Evolutionary conservation across 2,888 invertebrate genomes (phyloP).

Genomic region (Cataglyphis rosenhaueri): DNA sequence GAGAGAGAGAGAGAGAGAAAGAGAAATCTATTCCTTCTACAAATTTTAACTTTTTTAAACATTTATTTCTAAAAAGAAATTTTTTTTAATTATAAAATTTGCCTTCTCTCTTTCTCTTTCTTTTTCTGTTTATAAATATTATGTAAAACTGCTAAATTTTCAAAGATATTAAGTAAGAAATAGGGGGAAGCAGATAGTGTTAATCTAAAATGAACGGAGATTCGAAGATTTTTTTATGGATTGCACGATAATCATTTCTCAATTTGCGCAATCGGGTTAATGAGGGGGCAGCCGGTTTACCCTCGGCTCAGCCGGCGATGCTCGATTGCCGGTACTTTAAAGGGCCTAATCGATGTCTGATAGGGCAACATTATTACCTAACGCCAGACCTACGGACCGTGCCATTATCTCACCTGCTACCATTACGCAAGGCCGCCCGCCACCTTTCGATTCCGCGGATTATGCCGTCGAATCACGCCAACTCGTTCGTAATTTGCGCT

Average conservation of each 20-base stretch:
- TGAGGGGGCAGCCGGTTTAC: constrained; percentile 71
- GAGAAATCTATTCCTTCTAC: background rate
- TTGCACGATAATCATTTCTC: constrained; percentile 74
- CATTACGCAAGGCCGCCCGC: constrained; percentile 78
- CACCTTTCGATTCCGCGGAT: constrained; percentile 79
- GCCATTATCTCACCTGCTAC: constrained; percentile 79
- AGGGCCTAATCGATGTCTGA: constrained; percentile 82
- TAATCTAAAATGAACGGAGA: constrained; percentile 43
- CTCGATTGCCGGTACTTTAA: constrained; percentile 80
- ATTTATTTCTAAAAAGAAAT: background rate
- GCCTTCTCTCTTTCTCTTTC: background rate
- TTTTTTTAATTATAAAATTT: background rate
- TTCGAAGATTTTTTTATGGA: constrained; percentile 48
- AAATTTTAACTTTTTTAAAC: background rate
- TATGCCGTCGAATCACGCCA: constrained; percentile 82
- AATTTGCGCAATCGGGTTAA: constrained; percentile 79
- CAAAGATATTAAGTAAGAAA: constrained; percentile 15
- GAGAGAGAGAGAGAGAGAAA: background rate
- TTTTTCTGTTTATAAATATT: background rate
- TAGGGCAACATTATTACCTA: constrained; percentile 81
- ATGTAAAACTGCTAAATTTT: background rate
- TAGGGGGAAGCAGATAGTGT: background rate
- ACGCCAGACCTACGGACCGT: constrained; percentile 76
- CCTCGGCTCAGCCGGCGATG: constrained; percentile 68
- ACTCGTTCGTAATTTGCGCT: constrained; percentile 53